Evolutionary conservation across 2,797 vertebrate genomes (phyloP).

Genomic region (Argyrosomus regius): DNA sequence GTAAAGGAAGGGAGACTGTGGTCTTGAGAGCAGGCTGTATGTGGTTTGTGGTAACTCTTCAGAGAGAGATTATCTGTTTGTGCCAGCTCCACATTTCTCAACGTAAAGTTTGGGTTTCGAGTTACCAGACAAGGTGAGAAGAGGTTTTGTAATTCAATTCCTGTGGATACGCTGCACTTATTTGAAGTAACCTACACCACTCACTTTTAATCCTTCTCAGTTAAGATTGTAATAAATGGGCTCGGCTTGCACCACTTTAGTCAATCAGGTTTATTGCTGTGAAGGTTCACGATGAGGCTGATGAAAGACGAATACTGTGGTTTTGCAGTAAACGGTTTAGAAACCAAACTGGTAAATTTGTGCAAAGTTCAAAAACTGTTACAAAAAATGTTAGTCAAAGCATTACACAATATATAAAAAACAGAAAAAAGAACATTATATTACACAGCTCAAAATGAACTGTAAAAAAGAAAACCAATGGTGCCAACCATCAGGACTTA

Average conservation of each 20-base stretch:
- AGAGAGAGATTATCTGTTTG: slow-evolving; percentile 73
- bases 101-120: slow-evolving; percentile 75
- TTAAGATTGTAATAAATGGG: slow-evolving; percentile 65
- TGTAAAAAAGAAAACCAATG: background rate
- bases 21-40: slow-evolving; percentile 59
- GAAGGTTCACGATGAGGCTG: slow-evolving; percentile 57
- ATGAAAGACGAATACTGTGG: slow-evolving; percentile 52
- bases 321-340: slow-evolving; percentile 38
- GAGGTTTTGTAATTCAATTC: slow-evolving; percentile 71
- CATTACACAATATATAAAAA: background rate
- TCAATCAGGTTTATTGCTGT: slow-evolving; percentile 58
- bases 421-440: background rate
- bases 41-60: slow-evolving; percentile 70
- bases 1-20: slow-evolving; percentile 47
- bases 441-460: background rate
- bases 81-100: slow-evolving; percentile 76
- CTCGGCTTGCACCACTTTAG: slow-evolving; percentile 57
- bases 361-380: background rate
- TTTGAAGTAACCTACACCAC: slow-evolving; percentile 61
- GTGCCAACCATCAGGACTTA: background rate
- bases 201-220: slow-evolving; percentile 60
- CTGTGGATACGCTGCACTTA: slow-evolving; percentile 50
- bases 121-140: slow-evolving; percentile 81
- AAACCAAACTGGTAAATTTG: slow-evolving; percentile 2
- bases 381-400: background rate